Percentiles rank a stretch among this genome's conserved stretches.
These are phyloP conservation scores for Zoroaster sp. DNA, from an alignment of 53 echinoderm and acorn worm species.

Conservation along the genomic window DNA sequence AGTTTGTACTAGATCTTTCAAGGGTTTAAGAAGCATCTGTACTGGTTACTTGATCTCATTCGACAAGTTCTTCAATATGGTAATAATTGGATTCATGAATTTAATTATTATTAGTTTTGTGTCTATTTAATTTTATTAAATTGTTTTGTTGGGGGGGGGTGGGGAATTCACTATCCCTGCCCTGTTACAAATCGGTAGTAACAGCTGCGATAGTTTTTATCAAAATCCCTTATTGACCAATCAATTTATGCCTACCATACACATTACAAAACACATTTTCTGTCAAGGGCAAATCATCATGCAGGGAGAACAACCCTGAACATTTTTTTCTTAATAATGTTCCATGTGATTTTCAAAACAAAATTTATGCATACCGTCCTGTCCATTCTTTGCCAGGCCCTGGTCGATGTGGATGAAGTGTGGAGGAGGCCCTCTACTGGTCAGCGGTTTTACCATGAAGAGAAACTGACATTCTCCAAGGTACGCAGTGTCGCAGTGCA, in stretches of 20 bases:
- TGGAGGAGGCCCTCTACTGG: conserved; percentile 89
- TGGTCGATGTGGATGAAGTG: conserved; percentile 92
- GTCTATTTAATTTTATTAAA: no score
- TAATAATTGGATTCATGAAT: conserved; percentile 9
- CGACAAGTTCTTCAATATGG: conserved; percentile 91
- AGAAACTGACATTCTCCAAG: conserved; percentile 86
- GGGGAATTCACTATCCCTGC: no score
- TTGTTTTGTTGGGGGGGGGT: no score
- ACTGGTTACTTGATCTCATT: conserved; percentile 87
- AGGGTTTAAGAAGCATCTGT: conserved; percentile 87
- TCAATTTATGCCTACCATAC: no score
- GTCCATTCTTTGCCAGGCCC: conserved; percentile 57
- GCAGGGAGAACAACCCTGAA: no score
- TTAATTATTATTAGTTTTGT: not conserved
- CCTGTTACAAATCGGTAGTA: no score
- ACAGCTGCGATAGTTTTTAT: no score
- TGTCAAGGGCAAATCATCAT: no score
- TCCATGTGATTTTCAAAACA: not conserved
- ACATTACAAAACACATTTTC: no score
- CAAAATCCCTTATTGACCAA: no score
- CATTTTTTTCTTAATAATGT: not conserved
- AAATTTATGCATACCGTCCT: not conserved
- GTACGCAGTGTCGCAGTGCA: no score
- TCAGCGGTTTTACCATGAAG: conserved; percentile 88
- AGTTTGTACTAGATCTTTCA: conserved; percentile 85